These are phyloP conservation scores for Nasonia vitripennis DNA, from an alignment of 1,140 invertebrate species.

Conservation along the genomic window DNA sequence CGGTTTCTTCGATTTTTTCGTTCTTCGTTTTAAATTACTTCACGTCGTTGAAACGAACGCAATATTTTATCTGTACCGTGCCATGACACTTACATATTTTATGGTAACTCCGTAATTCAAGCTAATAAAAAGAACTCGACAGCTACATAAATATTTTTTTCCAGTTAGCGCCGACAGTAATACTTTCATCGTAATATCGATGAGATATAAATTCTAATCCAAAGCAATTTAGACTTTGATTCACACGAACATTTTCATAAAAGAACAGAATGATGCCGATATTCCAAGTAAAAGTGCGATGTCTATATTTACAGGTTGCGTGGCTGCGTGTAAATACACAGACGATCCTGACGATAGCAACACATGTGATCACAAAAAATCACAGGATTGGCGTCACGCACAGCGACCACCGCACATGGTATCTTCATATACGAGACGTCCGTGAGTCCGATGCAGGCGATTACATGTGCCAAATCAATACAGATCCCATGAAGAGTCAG, in stretches of 20 bases:
- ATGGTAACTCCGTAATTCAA: not conserved
- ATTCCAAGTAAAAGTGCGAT: not conserved
- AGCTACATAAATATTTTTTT: not conserved
- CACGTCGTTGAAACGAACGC: not conserved
- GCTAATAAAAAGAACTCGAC: not conserved
- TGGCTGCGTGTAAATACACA: constrained; percentile 93
- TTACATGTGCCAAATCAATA: constrained; percentile 95
- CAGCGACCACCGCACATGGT: constrained; percentile 88
- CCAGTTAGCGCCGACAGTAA: no score
- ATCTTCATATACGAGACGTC: constrained; percentile 88
- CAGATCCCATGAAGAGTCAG: constrained; percentile 93
- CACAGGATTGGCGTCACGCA: constrained; percentile 88
- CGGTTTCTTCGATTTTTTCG: constrained; percentile 6
- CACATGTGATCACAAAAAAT: constrained; percentile 92
- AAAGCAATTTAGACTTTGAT: no score
- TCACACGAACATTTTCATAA: no score
- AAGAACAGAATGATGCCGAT: no score
- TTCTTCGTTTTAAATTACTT: constrained; percentile 14
- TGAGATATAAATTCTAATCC: no score
- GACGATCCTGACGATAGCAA: constrained; percentile 92
- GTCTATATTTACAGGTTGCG: constrained; percentile 81
- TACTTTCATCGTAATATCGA: no score
- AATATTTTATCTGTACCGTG: not conserved
- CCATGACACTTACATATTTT: not conserved
- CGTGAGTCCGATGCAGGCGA: constrained; percentile 86